Base-by-base conservation (phyloP, 2,113 vertebrate genomes). In the Leptosomus discolor region DNA sequence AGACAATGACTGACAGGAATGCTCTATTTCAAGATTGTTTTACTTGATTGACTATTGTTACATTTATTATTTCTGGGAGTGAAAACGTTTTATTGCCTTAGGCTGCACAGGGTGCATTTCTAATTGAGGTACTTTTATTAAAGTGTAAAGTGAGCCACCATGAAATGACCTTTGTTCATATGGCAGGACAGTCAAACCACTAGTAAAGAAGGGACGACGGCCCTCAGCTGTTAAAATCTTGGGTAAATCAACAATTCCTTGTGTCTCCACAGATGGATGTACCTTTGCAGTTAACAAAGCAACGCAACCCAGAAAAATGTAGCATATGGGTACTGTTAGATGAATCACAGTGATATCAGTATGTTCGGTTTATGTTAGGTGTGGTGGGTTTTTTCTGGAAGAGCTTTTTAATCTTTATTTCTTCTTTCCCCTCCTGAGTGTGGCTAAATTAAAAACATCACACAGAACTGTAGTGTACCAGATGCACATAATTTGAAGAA, bases 381-480 rank as follows among this genome's bases (percentile, higher is more conserved):
- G 5, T 54, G 41, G 26, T 83, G 37, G 30, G 61, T 15, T 23
- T 73, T 83, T 69, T 88, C 51, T 32, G 19, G 48, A 80, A 84
- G 60, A 70, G 39, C 77, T 94, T 92, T 88, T 76, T 64, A 68
- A 73, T 90, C 64, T 88, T 82, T 85, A 56, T 95, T 90, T 94
- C 69, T 81, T 92, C 46, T 95, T 96, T 75, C 11, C 15, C 51
- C 77, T 79, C 78, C 69, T 75, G 85, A 91, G 19, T 36, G 34
- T 73, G 74, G 54, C 61, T 92, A 79, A 92, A 97, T 95, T 50
- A 80, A 97, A 94, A 94, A 53, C 81, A 85, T 83, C 63, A 46
- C 8, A 3, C 34, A 92, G 83, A 92, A 53, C 64, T 89, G 48
- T 82, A 46, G 50, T 69, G 54, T 92, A 73, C 50, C 91, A 95